Evolutionary conservation across 2,113 vertebrate genomes (phyloP).

Genomic region (Carassius auratus): DNA sequence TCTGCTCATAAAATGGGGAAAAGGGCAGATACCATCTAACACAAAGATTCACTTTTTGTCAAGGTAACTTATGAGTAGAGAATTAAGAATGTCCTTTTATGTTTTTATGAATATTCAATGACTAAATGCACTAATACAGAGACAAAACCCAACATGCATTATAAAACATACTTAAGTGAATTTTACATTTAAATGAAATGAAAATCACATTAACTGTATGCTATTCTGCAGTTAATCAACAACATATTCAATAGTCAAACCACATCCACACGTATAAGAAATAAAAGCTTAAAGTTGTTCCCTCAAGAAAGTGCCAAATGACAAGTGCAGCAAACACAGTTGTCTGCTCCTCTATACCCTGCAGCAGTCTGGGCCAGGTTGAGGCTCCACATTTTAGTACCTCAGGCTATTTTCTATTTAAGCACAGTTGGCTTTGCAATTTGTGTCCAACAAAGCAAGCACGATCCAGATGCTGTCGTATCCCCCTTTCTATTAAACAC

Average conservation of each 20-base stretch:
- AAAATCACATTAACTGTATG: neutral
- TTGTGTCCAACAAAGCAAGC: slow-evolving; percentile 50
- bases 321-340: neutral
- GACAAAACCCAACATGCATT: slow-evolving; percentile 5
- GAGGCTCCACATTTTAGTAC: slow-evolving; percentile 19
- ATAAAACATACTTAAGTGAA: neutral
- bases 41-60: neutral
- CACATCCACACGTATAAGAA: neutral
- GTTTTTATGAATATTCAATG: slow-evolving; percentile 13
- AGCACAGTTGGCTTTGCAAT: slow-evolving; percentile 49
- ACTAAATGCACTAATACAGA: slow-evolving; percentile 13
- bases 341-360: slow-evolving; percentile 3
- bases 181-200: neutral
- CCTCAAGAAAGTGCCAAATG: neutral
- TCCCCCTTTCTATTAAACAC: slow-evolving; percentile 60
- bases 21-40: slow-evolving; percentile 20
- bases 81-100: neutral
- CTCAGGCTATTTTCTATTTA: slow-evolving; percentile 40
- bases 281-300: neutral
- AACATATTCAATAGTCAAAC: neutral
- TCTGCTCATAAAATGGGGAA: neutral
- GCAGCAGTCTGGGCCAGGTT: slow-evolving; percentile 24
- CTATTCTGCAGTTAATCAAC: neutral
- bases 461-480: slow-evolving; percentile 63
- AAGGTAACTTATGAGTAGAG: slow-evolving; percentile 17